A percentile compares a stretch with the other conserved stretches of the same genome.
phyloP scores from a whole-genome alignment of 2,797 vertebrate species.

The Anolis apletophallus region DNA sequence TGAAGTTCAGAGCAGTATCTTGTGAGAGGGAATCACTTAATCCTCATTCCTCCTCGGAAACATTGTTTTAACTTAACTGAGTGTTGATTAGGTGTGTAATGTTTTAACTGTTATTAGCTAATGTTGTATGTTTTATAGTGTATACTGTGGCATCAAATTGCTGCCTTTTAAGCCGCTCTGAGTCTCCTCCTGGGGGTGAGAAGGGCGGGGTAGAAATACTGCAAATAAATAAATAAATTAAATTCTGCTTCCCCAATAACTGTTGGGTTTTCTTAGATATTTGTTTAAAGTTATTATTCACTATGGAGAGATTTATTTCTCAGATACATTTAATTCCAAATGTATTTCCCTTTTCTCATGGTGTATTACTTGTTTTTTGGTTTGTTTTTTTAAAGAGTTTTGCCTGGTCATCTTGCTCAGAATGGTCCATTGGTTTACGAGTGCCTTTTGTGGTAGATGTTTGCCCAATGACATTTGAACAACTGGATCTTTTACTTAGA shows the following conservation, averaged over 20 bases:
- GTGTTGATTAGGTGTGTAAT: too few species aligned
- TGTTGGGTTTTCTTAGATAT: background rate
- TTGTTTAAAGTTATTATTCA: background rate
- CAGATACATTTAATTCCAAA: background rate
- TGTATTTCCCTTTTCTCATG: background rate
- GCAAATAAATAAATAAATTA: too few species aligned
- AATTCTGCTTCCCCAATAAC: too few species aligned
- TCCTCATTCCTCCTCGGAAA: background rate
- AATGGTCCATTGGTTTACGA: constrained; percentile 96
- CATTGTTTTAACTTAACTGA: too few species aligned
- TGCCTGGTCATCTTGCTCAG: constrained; percentile 96
- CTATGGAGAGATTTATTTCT: background rate
- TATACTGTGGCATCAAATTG: too few species aligned
- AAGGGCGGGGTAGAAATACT: too few species aligned
- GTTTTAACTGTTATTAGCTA: too few species aligned
- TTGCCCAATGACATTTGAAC: constrained; percentile 95
- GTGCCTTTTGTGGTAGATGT: constrained; percentile 98
- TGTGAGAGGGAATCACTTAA: background rate
- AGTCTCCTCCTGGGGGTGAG: too few species aligned
- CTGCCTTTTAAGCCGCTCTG: too few species aligned
- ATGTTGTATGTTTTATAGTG: too few species aligned
- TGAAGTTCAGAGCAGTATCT: background rate
- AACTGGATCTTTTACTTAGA: constrained; percentile 92
- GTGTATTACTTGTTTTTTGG: background rate
- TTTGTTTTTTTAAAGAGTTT: constrained; percentile 85